phyloP scores from a whole-genome alignment of 2,797 vertebrate genomes.

The Epinephelus coioides region DNA sequence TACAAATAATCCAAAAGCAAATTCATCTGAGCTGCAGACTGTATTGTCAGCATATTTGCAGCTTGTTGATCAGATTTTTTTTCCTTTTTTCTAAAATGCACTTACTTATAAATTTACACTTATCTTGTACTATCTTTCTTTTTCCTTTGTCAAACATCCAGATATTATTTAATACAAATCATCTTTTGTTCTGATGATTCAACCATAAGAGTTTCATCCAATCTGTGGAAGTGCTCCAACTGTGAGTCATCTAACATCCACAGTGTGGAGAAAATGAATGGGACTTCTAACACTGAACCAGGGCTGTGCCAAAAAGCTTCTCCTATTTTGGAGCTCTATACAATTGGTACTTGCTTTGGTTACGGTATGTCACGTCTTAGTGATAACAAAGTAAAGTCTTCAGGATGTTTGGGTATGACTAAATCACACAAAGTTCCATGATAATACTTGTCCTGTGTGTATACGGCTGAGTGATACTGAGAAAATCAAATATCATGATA shows the following conservation, averaged over 20 bases:
- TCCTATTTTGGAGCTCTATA: background rate
- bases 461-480: too few species aligned
- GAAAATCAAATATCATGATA: too few species aligned
- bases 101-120: background rate
- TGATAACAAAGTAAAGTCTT: background rate
- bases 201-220: conserved; percentile 2
- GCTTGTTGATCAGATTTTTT: background rate
- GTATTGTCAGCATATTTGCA: background rate
- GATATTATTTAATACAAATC: too few species aligned
- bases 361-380: background rate
- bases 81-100: background rate
- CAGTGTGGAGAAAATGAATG: background rate
- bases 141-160: background rate
- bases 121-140: background rate
- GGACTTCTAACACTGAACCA: background rate
- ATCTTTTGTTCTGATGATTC: conserved; percentile 17
- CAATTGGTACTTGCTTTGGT: background rate
- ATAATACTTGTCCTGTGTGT: background rate
- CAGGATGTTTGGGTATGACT: background rate
- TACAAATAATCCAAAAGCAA: background rate
- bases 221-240: conserved; percentile 12
- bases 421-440: background rate
- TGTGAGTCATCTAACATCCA: conserved; percentile 9
- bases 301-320: background rate
- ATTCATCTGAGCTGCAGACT: background rate